phyloP scores from a whole-genome alignment of 1,140 invertebrate genomes.

The Drosophila trapezifrons region DNA sequence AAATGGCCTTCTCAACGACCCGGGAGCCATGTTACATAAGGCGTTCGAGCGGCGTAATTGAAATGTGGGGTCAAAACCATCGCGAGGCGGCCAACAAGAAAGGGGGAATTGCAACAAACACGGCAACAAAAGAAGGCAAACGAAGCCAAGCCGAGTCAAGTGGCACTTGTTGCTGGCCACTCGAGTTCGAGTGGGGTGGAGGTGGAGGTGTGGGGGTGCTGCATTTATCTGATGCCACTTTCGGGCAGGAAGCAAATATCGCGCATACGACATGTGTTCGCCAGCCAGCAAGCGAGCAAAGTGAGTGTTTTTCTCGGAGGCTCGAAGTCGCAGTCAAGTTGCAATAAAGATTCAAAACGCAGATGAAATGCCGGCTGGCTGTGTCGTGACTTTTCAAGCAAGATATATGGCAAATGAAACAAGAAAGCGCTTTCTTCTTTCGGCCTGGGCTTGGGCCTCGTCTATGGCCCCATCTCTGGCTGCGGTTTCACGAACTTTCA shows the following conservation, averaged over 20 bases:
- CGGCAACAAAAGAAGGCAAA: slow-evolving; percentile 19
- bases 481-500: slow-evolving; percentile 62
- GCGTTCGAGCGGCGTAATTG: slow-evolving; percentile 42
- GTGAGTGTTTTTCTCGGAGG: slow-evolving; percentile 20
- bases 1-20: slow-evolving; percentile 21
- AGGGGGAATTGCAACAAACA: slow-evolving; percentile 15
- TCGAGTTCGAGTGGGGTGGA: slow-evolving; percentile 22
- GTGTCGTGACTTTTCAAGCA: slow-evolving; percentile 60
- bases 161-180: slow-evolving; percentile 46
- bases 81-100: slow-evolving; percentile 31
- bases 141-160: slow-evolving; percentile 51
- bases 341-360: slow-evolving; percentile 66
- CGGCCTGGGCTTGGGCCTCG: slow-evolving; percentile 20
- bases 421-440: slow-evolving; percentile 66
- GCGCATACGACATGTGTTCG: slow-evolving; percentile 56
- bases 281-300: neutral
- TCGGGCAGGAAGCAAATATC: slow-evolving; percentile 60
- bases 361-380: slow-evolving; percentile 52
- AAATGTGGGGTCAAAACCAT: slow-evolving; percentile 63
- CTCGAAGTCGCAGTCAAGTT: slow-evolving; percentile 32
- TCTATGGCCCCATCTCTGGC: slow-evolving; percentile 17
- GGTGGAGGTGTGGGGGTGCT: slow-evolving; percentile 5
- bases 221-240: slow-evolving; percentile 44
- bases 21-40: slow-evolving; percentile 27
- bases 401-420: slow-evolving; percentile 66